phyloP scores from a whole-genome alignment of 2,888 invertebrate genomes.

The Chromoteleia sp. region DNA sequence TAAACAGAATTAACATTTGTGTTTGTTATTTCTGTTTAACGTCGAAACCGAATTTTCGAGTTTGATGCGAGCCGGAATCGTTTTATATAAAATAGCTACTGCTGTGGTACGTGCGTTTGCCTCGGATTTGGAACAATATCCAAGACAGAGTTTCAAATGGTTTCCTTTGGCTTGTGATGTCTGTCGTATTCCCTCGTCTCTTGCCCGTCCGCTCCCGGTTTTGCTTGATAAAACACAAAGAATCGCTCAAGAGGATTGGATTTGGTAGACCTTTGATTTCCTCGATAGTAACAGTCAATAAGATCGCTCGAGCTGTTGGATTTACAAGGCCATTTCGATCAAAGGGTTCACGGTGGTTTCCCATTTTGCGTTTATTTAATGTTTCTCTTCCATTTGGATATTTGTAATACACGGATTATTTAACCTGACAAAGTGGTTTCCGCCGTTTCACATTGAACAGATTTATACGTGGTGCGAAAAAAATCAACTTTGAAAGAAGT shows the following conservation, averaged over 20 bases:
- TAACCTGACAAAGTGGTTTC: constrained; percentile 8
- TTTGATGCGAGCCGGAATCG: constrained; percentile 12
- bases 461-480: too few species aligned
- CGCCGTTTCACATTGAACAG: not conserved
- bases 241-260: constrained; percentile 74
- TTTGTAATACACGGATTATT: constrained; percentile 19
- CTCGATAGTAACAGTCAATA: constrained; percentile 64
- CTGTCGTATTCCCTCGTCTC: constrained; percentile 44
- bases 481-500: too few species aligned
- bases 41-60: constrained; percentile 33
- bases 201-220: constrained; percentile 46
- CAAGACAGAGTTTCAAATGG: constrained; percentile 48
- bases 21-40: constrained; percentile 41
- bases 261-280: constrained; percentile 73
- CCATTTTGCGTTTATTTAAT: constrained; percentile 45
- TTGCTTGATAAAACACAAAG: constrained; percentile 71
- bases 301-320: constrained; percentile 67
- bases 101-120: constrained; percentile 9
- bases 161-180: constrained; percentile 43
- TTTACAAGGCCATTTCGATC: constrained; percentile 70
- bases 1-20: too few species aligned
- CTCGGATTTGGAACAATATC: constrained; percentile 49
- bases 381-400: constrained; percentile 29
- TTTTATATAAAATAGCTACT: constrained; percentile 48
- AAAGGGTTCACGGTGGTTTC: constrained; percentile 54